Conservation (phyloP, 2,888 invertebrate species). For the Halictus ligatus region DNA sequence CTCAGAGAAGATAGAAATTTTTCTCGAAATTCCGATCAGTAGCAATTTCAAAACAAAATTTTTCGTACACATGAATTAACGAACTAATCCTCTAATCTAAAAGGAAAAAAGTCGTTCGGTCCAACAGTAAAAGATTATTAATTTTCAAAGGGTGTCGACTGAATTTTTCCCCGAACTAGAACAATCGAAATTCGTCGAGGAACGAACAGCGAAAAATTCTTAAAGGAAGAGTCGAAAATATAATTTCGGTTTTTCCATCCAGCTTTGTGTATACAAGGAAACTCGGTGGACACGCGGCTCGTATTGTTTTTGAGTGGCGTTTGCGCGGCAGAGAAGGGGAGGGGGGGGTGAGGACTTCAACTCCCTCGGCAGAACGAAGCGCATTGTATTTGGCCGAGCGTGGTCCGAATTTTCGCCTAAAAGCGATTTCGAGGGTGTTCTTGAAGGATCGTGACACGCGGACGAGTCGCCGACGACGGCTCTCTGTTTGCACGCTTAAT, state of each 20-base stretch:
- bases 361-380: conserved; percentile 28
- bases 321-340: neutral
- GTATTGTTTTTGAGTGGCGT: conserved; percentile 25
- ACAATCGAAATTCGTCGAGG: neutral
- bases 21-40: too few relatives aligned
- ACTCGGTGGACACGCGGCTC: conserved; percentile 2
- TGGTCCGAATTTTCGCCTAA: conserved; percentile 29
- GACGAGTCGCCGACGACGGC: neutral
- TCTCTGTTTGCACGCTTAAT: conserved; percentile 45
- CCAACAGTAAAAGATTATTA: neutral
- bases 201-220: neutral
- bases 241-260: neutral
- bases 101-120: neutral
- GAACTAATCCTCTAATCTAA: too few relatives aligned
- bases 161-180: too few relatives aligned
- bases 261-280: neutral
- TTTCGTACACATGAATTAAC: too few relatives aligned
- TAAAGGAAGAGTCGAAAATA: neutral
- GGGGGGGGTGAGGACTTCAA: conserved; percentile 3
- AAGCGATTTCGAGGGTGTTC: conserved; percentile 15
- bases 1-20: too few relatives aligned
- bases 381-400: conserved; percentile 37
- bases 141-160: neutral
- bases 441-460: neutral
- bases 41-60: too few relatives aligned